Base-by-base conservation (phyloP, 1,140 invertebrate species). In the Heliconius melpomene region DNA sequence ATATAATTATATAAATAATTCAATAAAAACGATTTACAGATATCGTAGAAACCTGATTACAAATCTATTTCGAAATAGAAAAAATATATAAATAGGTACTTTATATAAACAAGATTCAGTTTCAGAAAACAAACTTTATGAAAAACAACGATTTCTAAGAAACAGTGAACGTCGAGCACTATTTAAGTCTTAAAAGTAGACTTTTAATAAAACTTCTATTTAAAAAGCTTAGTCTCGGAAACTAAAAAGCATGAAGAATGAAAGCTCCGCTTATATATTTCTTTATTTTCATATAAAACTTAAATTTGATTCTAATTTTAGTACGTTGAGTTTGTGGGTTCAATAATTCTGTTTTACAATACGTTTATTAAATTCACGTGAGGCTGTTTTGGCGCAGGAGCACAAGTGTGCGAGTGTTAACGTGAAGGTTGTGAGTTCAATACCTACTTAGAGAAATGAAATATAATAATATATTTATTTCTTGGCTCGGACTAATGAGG, bases 191-290 rank as follows among this genome's bases (percentile, higher is more conserved):
- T 66, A 23, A 29, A 29, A 66, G 60, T 29, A 66, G 60, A 66
- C 60, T 66, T 66, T 66, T 66, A 66, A 66, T 66, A 66, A 26
- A 66, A 66, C 60, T 66, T 29, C 60, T 66, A 66, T 66, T 60
- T 60, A 29, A 26, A 66, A 29, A 66, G 60, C 60, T 66, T 66
- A 66, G 60, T 13, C 23, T 66, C 23, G 11, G 23, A 66, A 66
- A 66, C 60, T 66, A 66, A 66, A 66, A 66, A 66, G 26, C 60
- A 16, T 66, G 60, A 66, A 29, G 60, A 66, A 29, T 8, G 26
- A 23, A 57, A 57, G 54, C 54, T 57, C n/a, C 20, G 54, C 54
- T 54, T 54, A 54, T 46, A 18, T 20, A 20, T 1, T 20, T 20
- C 18, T 52, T 52, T 52, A 52, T 52, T 57, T 57, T 57, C 3